Base-by-base conservation (phyloP, 2,113 vertebrate species). In the Tyto alba region DNA sequence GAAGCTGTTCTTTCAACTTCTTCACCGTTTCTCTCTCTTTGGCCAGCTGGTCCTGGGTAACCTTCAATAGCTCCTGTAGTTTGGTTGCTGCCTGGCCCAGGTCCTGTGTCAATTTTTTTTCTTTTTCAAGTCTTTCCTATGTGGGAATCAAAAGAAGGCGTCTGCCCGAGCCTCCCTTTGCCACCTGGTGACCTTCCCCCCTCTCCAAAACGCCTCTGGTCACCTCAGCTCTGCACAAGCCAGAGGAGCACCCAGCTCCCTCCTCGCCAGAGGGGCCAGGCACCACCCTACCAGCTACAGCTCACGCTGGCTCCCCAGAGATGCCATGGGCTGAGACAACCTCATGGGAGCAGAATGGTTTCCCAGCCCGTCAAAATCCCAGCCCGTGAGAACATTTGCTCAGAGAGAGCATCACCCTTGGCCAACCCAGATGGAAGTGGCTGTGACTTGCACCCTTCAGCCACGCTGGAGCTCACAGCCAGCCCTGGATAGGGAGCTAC, bases 91-190 rank as follows among this genome's bases (percentile, higher is more conserved):
- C 99, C 38, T 98, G 98, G 83, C 98, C 99, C 87, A 99, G 97
- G 93, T 99, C 98, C 97, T 98, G 98, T 43, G 99, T 98, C 96
- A 99, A 91, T 95, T 98, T 99, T 96, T 99, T 99, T 97, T 99
- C 99, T 87, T 99, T 99, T 77, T 99, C 99, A 96, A 99, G 97
- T 81, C 98, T 98, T 92, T 99, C 99, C 99, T 99, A 95, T 56
- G 64, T 20, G 30, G 50, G 76, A 90, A 55, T 63, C 23, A 90
- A 73, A 94, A 76, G 67, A 93, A 83, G 15, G 48, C 77, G 75
- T 13, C 43, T 82, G 45, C 32, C 36, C 91, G 55, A 96, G 74
- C 55, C 29, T 71, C 52, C 36, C 63, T 89, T 50, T 73, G 62
- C 34, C 0, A 0, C 14, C 55, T 38, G 38, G 29, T 62, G 63